Evolutionary conservation across 2,113 vertebrate species (phyloP), one percentile per base, ranked within the genome.

Genomic region (Tauraco erythrolophus): DNA sequence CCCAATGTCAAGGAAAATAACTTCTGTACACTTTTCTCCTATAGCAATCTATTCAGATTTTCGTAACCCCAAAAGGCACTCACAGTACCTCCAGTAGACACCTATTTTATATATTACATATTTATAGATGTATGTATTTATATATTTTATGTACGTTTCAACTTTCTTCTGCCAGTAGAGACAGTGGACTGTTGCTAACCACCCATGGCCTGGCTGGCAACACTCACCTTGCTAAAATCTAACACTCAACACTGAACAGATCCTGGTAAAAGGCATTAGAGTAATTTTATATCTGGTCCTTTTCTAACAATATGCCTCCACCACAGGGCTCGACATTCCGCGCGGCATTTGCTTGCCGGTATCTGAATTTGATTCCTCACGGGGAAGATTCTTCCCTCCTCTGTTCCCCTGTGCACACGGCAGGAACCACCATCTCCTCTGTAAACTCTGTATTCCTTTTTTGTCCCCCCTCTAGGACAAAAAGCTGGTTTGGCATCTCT

Each of bases 401-500:
- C 74, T 60, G 18, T 51, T 88, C n/a, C 68, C 45, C 41, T 15
- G 31, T 25, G 54, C 1, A 2, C 84, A 51, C 0, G 1, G 71
- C 84, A 64, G 66, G n/a, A 94, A 30, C 27, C 58, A 56, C 16
- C 0, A 0, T 43, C 58, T 89, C 61, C 61, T 71, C 79, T 18
- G 6, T 31, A 79, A 78, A 66, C 90, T 75, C 7, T 25, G 27
- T 17, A 58, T 45, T 54, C 46, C 35, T n/a, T 51, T 54, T 48
- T 11, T 8, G 11, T 22, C 14, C 37, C 31, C 46, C 6, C 43
- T 4, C 31, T 12, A 61, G 57, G 72, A 83, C 39, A 83, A 92
- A 95, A 93, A 84, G 41, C 84, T 69, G 72, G n/a, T 84, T 91
- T 81, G 80, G 72, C 88, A 76, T 62, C 80, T 92, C 91, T 70